A percentile compares a stretch with the other conserved stretches of the same genome.
These are phyloP conservation scores for Oxyteleia sp. DNA, from an alignment of 2,888 invertebrate genomes.

Conservation along the genomic window DNA sequence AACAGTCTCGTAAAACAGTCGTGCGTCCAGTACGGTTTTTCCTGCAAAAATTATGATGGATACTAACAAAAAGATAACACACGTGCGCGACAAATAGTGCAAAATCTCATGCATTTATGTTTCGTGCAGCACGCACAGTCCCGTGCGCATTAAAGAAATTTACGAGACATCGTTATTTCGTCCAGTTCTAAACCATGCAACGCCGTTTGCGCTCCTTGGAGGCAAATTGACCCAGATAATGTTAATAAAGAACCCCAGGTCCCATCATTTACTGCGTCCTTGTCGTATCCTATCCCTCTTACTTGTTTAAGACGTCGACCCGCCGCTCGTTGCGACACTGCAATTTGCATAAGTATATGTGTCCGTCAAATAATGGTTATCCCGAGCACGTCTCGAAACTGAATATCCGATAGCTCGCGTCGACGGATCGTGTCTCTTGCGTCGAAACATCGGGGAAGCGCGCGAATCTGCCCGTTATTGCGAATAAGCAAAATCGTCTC, in stretches of 20 bases:
- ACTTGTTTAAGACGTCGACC: slow-evolving; percentile 44
- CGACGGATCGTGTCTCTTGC: slow-evolving; percentile 77
- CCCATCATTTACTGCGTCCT: slow-evolving; percentile 42
- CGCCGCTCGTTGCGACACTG: slow-evolving; percentile 50
- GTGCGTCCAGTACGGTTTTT: not conserved
- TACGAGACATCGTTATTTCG: slow-evolving; percentile 57
- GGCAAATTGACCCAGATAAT: slow-evolving; percentile 66
- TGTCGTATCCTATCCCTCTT: slow-evolving; percentile 6
- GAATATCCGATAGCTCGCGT: slow-evolving; percentile 76
- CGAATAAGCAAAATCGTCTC: slow-evolving; percentile 82
- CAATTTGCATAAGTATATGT: slow-evolving; percentile 82
- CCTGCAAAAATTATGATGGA: slow-evolving; percentile 18
- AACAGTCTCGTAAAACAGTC: slow-evolving; percentile 28
- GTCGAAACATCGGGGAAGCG: slow-evolving; percentile 53
- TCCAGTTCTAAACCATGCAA: slow-evolving; percentile 46
- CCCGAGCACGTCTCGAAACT: slow-evolving; percentile 81
- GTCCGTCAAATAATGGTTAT: slow-evolving; percentile 83
- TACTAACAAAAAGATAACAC: slow-evolving; percentile 39
- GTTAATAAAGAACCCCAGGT: slow-evolving; percentile 55
- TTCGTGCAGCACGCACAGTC: slow-evolving; percentile 37
- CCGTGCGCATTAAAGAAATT: slow-evolving; percentile 53
- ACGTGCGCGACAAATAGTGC: slow-evolving; percentile 21
- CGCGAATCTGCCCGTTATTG: slow-evolving; percentile 80
- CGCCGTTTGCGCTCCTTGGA: slow-evolving; percentile 37
- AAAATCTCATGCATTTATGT: slow-evolving; percentile 43